These are phyloP conservation scores for Echiichthys vipera DNA, from an alignment of 2,797 vertebrate genomes.

Conservation along the genomic window DNA sequence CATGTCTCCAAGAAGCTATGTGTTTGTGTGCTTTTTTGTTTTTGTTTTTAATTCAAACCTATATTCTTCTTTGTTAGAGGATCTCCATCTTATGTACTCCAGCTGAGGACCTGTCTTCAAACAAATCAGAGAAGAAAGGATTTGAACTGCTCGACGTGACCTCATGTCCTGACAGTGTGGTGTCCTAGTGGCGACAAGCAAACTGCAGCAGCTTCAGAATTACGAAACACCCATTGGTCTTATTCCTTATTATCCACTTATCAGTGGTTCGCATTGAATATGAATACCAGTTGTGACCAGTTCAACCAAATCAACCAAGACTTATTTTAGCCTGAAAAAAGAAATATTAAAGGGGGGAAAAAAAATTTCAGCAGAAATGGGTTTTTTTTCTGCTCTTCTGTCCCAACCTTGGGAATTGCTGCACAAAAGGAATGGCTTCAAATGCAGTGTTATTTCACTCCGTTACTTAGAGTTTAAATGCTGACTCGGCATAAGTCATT, in stretches of 20 bases:
- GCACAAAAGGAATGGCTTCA: not conserved
- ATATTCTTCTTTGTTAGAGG: slow-evolving; percentile 70
- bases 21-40: not conserved
- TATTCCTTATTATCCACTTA: not conserved
- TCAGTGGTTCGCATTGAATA: not conserved
- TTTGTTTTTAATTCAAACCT: slow-evolving; percentile 19
- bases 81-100: slow-evolving; percentile 79
- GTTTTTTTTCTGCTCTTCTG: not conserved
- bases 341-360: not conserved
- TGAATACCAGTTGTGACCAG: not conserved
- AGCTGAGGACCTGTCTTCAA: slow-evolving; percentile 70
- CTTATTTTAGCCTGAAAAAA: not conserved
- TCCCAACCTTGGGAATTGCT: not conserved
- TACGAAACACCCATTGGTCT: not conserved
- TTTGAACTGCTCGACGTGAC: slow-evolving; percentile 45
- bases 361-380: not conserved
- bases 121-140: slow-evolving; percentile 61
- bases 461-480: not conserved
- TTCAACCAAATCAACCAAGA: slow-evolving; percentile 15
- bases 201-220: slow-evolving; percentile 1
- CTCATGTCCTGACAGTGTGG: not conserved
- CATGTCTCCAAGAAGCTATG: not conserved
- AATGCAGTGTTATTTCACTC: not conserved
- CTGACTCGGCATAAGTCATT: not conserved
- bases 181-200: not conserved